Percentiles rank a stretch among this genome's conserved stretches.
Conservation (phyloP, 2,113 vertebrate genomes). For the Falco punctatus region DNA sequence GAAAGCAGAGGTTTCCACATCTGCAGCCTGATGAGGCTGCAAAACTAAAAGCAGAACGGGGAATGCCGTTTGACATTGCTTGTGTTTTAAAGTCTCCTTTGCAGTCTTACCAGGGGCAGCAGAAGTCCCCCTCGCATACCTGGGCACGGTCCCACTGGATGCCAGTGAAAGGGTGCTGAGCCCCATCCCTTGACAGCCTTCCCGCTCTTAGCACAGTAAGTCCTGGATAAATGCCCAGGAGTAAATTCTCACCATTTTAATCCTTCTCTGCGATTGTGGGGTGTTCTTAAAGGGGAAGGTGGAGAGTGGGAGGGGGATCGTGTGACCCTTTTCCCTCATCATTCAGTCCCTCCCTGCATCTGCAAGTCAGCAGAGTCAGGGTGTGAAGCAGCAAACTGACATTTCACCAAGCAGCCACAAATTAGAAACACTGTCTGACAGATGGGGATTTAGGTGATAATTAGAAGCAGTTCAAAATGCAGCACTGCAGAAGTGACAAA, state of each 20-base stretch:
- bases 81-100: background rate
- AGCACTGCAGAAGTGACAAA: background rate
- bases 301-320: background rate
- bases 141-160: background rate
- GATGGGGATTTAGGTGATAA: background rate
- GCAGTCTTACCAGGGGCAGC: background rate
- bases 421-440: background rate
- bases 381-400: background rate
- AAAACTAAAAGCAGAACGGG: background rate
- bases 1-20: background rate
- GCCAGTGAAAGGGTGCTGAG: background rate
- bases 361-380: background rate
- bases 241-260: background rate
- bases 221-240: background rate
- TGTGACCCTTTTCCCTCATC: background rate
- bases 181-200: background rate
- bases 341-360: background rate
- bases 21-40: background rate
- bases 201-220: background rate
- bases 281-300: background rate
- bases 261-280: background rate
- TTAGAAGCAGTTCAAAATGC: background rate
- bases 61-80: rapidly evolving
- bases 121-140: background rate
- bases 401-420: background rate